Evolutionary conservation across 1,140 invertebrate genomes (phyloP).

Genomic region (Penaeus japonicus): DNA sequence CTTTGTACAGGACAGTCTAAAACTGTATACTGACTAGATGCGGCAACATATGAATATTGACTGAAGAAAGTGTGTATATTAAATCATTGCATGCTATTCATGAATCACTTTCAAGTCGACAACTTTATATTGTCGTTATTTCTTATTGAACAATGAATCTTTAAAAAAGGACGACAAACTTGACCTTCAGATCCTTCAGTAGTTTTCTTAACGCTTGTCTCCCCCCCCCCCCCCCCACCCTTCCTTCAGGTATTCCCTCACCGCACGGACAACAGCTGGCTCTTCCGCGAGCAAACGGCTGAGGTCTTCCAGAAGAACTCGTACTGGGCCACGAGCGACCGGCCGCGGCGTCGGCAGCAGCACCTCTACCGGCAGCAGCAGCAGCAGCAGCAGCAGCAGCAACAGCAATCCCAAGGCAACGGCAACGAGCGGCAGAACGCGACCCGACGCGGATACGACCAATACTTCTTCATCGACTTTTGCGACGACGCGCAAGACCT

Average conservation of each 20-base stretch:
- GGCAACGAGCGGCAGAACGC: neutral
- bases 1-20: too few species aligned
- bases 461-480: conserved; percentile 55
- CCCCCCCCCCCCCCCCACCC: neutral
- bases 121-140: too few species aligned
- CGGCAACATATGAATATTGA: too few species aligned
- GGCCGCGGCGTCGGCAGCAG: neutral
- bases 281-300: conserved; percentile 54
- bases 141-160: too few species aligned
- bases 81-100: too few species aligned
- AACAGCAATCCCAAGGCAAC: neutral
- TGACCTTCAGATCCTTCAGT: neutral
- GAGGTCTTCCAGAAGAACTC: conserved; percentile 57
- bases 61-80: too few species aligned
- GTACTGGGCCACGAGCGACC: conserved; percentile 42
- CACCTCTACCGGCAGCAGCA: neutral
- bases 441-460: conserved; percentile 35
- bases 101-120: too few species aligned
- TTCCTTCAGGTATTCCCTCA: conserved; percentile 44
- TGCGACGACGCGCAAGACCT: conserved; percentile 52
- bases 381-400: neutral
- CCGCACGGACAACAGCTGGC: conserved; percentile 34
- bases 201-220: neutral
- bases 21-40: too few species aligned
- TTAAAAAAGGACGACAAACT: too few species aligned